Conservation (phyloP, 2,888 invertebrate genomes). For the Caenorhabditis sinica region DNA sequence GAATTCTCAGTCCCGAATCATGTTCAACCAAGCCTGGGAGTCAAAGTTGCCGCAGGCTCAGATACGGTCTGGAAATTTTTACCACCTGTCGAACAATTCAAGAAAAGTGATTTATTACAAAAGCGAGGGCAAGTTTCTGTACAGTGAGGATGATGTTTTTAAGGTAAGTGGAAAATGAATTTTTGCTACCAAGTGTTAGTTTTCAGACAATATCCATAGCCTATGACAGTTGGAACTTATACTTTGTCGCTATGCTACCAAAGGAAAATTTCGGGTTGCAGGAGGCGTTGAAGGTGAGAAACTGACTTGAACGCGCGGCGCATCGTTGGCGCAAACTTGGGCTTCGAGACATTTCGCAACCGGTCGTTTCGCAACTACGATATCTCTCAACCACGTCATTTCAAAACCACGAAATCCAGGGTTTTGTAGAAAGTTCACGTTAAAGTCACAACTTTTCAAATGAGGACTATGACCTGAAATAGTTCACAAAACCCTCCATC, state of each 20-base stretch:
- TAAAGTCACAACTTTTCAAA: too few relatives aligned
- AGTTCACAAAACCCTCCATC: too few relatives aligned
- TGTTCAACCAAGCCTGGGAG: constrained; percentile 37
- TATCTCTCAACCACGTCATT: too few relatives aligned
- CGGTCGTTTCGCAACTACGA: too few relatives aligned
- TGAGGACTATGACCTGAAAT: too few relatives aligned
- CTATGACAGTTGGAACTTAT: constrained; percentile 2
- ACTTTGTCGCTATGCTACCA: constrained; percentile 25
- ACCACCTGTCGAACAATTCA: not conserved
- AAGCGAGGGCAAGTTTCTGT: constrained; percentile 15
- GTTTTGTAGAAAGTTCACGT: too few relatives aligned
- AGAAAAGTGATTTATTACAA: constrained; percentile 2
- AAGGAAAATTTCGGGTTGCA: not conserved
- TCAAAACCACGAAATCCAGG: too few relatives aligned
- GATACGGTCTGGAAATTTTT: not conserved
- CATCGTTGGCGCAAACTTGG: too few relatives aligned
- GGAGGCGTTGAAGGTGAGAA: constrained; percentile 20
- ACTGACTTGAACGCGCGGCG: too few relatives aligned
- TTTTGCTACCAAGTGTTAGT: not conserved
- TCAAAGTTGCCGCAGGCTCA: not conserved
- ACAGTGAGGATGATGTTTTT: constrained; percentile 29
- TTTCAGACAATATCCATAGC: constrained; percentile 33
- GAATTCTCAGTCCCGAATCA: constrained; percentile 24
- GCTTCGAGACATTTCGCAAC: too few relatives aligned
- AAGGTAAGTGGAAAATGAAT: not conserved